Conservation (phyloP, 2,888 invertebrate species). For the Noctua janthe region DNA sequence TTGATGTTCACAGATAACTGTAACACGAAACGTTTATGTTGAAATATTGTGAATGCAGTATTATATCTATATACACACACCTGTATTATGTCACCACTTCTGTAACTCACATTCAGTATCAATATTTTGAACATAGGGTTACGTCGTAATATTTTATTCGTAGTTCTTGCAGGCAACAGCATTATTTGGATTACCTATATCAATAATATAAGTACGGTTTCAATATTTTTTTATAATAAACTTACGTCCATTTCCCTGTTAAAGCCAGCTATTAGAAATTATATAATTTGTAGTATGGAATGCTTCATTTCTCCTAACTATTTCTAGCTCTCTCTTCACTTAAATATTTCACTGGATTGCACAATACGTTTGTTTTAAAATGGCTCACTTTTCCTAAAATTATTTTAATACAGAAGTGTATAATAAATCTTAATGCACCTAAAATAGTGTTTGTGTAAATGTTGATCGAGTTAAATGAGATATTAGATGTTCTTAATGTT, state of each 20-base stretch:
- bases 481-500: conserved; percentile 73
- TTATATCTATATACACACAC: conserved; percentile 69
- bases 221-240: conserved; percentile 74
- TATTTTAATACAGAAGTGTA: conserved; percentile 80
- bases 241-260: conserved; percentile 90
- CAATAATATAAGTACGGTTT: conserved; percentile 75
- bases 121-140: conserved; percentile 74
- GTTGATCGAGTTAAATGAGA: conserved; percentile 72
- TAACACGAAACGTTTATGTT: conserved; percentile 70
- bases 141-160: conserved; percentile 70
- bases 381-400: conserved; percentile 90
- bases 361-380: conserved; percentile 90
- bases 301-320: conserved; percentile 89
- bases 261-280: conserved; percentile 89
- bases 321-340: conserved; percentile 88
- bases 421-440: conserved; percentile 82
- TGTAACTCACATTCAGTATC: conserved; percentile 78
- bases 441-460: conserved; percentile 82
- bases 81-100: conserved; percentile 74
- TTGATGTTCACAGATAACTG: conserved; percentile 74
- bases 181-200: conserved; percentile 73
- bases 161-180: conserved; percentile 78
- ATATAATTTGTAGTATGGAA: conserved; percentile 89
- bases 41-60: conserved; percentile 73
- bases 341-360: conserved; percentile 89